Evolutionary conservation across 2,797 vertebrate species (phyloP).

Genomic region (Sciaenops ocellatus): DNA sequence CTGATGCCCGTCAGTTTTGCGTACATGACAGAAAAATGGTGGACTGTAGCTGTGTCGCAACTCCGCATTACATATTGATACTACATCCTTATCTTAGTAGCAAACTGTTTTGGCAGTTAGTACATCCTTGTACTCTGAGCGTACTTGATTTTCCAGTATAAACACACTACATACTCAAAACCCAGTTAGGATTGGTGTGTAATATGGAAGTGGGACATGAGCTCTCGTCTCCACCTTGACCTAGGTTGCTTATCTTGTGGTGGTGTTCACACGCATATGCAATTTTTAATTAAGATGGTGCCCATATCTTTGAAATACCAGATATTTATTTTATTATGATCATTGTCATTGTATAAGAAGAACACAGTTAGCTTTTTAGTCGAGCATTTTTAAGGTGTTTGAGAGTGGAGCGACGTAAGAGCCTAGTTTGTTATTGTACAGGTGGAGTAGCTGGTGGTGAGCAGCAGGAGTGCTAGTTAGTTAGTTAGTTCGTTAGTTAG

Average conservation of each 20-base stretch:
- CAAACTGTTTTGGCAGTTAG: background rate
- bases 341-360: slow-evolving; percentile 87
- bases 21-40: slow-evolving; percentile 65
- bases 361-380: slow-evolving; percentile 86
- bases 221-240: slow-evolving; percentile 36
- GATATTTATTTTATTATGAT: slow-evolving; percentile 95
- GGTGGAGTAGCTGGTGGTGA: slow-evolving; percentile 57
- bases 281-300: slow-evolving; percentile 91
- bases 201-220: slow-evolving; percentile 30
- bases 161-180: slow-evolving; percentile 39
- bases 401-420: slow-evolving; percentile 52
- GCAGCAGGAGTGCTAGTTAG: slow-evolving; percentile 59
- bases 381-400: slow-evolving; percentile 60
- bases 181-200: slow-evolving; percentile 15
- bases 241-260: slow-evolving; percentile 60
- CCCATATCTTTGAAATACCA: slow-evolving; percentile 89
- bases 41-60: slow-evolving; percentile 50
- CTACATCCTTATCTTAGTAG: slow-evolving; percentile 19
- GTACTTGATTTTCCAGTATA: slow-evolving; percentile 13
- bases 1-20: slow-evolving; percentile 50
- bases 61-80: slow-evolving; percentile 27
- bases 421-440: slow-evolving; percentile 56
- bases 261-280: slow-evolving; percentile 74
- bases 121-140: slow-evolving; percentile 20
- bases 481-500: slow-evolving; percentile 40